These are phyloP conservation scores for Myotis pilosus DNA, from an alignment of 2,797 vertebrate genomes.

Conservation along the genomic window DNA sequence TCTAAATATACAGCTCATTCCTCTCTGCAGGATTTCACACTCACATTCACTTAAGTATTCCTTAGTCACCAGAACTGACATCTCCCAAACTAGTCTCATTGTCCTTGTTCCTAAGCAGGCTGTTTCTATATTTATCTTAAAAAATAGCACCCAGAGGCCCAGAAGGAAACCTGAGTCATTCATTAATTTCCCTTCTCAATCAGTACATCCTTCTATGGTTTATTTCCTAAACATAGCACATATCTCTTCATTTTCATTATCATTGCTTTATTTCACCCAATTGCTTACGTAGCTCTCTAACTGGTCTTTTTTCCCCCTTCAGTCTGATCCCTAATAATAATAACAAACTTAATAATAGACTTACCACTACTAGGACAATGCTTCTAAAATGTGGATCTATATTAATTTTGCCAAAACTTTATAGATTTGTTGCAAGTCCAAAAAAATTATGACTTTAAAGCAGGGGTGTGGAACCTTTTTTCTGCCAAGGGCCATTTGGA, in stretches of 20 bases:
- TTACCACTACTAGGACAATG: neutral
- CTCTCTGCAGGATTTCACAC: neutral
- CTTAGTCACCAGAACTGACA: neutral
- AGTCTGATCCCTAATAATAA: neutral
- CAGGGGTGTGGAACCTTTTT: no score
- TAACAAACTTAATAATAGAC: neutral
- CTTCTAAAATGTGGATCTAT: neutral
- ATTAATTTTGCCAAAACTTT: neutral
- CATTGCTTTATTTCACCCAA: neutral
- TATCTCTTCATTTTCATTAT: neutral
- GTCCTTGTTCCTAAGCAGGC: neutral
- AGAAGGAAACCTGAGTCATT: neutral
- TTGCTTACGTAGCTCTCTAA: neutral
- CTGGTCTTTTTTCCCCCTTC: neutral
- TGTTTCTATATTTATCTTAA: neutral
- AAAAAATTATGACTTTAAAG: neutral
- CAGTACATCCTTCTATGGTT: neutral
- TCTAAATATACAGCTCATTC: neutral
- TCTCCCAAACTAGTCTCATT: neutral
- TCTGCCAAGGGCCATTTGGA: no score
- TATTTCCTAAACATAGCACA: neutral
- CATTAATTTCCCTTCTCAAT: neutral
- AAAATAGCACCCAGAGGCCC: neutral
- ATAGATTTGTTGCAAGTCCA: neutral
- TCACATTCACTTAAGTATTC: neutral